These are phyloP conservation scores for Phoebastria nigripes DNA, from an alignment of 2,797 vertebrate species.

Conservation along the genomic window DNA sequence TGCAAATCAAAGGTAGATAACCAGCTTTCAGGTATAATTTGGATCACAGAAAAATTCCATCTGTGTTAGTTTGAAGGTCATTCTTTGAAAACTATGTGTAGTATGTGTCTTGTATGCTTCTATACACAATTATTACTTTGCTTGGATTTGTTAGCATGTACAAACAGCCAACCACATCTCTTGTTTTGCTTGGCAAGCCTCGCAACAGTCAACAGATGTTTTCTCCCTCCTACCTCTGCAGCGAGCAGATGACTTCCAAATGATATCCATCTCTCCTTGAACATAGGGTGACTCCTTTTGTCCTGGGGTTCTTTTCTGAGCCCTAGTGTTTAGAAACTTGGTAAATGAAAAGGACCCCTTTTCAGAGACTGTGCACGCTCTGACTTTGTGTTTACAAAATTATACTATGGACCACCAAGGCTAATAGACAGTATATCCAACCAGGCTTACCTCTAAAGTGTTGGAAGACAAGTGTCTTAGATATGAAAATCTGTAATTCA, in stretches of 20 bases:
- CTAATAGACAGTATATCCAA: background rate
- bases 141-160: slow-evolving; percentile 29
- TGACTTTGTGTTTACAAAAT: background rate
- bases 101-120: background rate
- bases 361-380: background rate
- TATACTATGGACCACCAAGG: background rate
- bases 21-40: background rate
- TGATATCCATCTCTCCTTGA: background rate
- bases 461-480: background rate
- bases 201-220: slow-evolving; percentile 34
- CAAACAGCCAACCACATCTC: background rate
- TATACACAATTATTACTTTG: slow-evolving; percentile 17
- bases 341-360: background rate
- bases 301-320: background rate
- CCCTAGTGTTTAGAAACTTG: background rate
- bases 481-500: background rate
- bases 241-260: background rate
- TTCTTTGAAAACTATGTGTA: slow-evolving; percentile 17
- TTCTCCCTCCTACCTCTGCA: slow-evolving; percentile 5
- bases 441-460: background rate
- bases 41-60: background rate
- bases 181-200: slow-evolving; percentile 40
- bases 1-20: background rate
- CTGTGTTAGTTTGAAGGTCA: background rate
- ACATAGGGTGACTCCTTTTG: background rate